These are phyloP conservation scores for Zosterops lateralis DNA, from an alignment of 2,113 vertebrate genomes.

Conservation along the genomic window DNA sequence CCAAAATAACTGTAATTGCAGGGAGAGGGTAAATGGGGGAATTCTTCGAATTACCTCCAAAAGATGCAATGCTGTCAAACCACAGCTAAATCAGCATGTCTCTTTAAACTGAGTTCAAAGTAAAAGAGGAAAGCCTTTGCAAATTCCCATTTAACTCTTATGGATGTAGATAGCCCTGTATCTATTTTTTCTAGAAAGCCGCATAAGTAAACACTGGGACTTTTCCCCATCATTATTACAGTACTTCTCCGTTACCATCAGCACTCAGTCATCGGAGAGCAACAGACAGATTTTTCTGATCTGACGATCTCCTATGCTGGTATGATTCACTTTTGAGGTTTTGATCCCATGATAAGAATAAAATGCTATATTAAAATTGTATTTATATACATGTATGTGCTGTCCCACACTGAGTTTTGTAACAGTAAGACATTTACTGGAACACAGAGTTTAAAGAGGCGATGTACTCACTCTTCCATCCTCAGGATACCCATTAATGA, in stretches of 20 bases:
- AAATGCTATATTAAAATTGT: not conserved
- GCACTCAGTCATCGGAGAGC: not conserved
- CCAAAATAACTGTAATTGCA: accelerated
- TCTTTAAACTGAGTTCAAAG: not conserved
- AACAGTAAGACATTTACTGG: not conserved
- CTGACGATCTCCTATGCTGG: not conserved
- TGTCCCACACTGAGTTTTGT: not conserved
- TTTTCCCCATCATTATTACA: not conserved
- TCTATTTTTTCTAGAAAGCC: not conserved
- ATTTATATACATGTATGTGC: not conserved
- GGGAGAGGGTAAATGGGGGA: not conserved
- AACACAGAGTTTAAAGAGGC: not conserved
- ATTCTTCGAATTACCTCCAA: not conserved
- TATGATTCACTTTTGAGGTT: not conserved
- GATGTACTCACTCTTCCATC: not conserved
- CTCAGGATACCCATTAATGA: not conserved
- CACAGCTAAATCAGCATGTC: not conserved
- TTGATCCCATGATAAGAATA: not conserved
- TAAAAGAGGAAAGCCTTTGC: not conserved
- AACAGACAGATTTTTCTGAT: not conserved
- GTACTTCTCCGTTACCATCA: not conserved
- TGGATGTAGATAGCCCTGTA: not conserved
- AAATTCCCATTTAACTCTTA: not conserved
- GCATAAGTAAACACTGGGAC: not conserved
- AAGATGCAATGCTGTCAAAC: not conserved